phyloP scores from a whole-genome alignment of 2,797 vertebrate species.

The Malurus splendens region DNA sequence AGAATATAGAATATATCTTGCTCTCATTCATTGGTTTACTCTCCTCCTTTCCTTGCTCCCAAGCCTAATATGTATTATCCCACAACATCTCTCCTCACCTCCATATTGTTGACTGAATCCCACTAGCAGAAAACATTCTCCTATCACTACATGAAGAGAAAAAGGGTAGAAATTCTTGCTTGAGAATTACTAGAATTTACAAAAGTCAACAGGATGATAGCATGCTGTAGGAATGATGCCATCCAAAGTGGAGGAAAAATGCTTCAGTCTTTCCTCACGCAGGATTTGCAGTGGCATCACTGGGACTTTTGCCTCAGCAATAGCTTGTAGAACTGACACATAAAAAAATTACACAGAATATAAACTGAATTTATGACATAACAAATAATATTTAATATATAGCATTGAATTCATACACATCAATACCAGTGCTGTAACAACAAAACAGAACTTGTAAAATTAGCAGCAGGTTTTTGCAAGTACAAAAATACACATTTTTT shows the following conservation, averaged over 20 bases:
- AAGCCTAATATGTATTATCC: neutral
- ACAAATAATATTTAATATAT: conserved; percentile 72
- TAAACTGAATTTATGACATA: conserved; percentile 39
- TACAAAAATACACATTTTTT: conserved; percentile 94
- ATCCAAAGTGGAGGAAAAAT: neutral
- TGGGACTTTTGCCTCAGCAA: neutral
- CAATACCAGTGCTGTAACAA: conserved; percentile 70
- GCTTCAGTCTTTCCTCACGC: neutral
- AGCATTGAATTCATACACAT: conserved; percentile 70
- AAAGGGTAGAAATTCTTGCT: neutral
- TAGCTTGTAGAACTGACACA: neutral
- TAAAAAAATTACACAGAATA: neutral
- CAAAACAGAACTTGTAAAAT: conserved; percentile 75
- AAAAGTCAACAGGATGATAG: neutral
- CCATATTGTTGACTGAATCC: neutral
- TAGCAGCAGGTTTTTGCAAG: conserved; percentile 88
- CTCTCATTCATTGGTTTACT: neutral
- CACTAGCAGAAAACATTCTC: neutral
- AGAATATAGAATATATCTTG: neutral
- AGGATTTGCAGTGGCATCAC: neutral
- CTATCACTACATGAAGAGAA: neutral
- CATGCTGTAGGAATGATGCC: neutral
- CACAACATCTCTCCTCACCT: neutral
- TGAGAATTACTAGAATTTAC: neutral
- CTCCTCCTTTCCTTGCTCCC: neutral